Evolutionary conservation across 1,140 invertebrate genomes (phyloP), one percentile per base, ranked within the genome.

Genomic region (Elymnias hypermnestra): DNA sequence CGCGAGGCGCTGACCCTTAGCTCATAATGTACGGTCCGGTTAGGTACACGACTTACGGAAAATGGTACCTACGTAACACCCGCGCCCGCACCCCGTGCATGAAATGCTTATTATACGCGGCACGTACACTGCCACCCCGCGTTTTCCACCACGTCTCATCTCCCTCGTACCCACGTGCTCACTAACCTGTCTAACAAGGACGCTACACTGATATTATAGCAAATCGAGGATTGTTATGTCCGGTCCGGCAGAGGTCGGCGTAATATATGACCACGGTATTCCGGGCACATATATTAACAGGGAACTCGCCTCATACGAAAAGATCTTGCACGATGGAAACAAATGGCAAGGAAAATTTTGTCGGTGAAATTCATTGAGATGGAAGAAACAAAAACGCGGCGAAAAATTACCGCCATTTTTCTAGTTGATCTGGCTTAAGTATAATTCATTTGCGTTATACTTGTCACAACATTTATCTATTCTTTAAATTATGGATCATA

Each of bases 101-200:
- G 84, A 87, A 87, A 87, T 87, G 84, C 84, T 87, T 86, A 87
- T 87, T 87, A 86, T 87, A 87, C 85, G 83, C 82, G 77, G 83
- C 85, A 87, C 85, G 85, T 87, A 72, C 64, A 38, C 62, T 50
- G 60, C 68, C 71, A 57, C 73, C 72, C 65, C 71, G 64, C 71
- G 61, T 67, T 61, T 63, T 59, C 57, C 59, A 45, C 50, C 49
- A 55, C 45, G 18, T 29, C 60, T 65, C 42, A 51, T 43, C 72
- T 69, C 69, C 58, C 75, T 82, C 70, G 19, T 72, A 63, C 77
- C 46, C 61, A 52, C 62, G 25, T 37, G 17, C 55, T 28, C 39
- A 45, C 60, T 57, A 46, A 55, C 39, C 42, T 43, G 52, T 42
- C 45, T 41, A 63, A 78, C 62, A 74, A 60, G 65, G 73, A 83